Evolutionary conservation across 2,797 vertebrate species (phyloP).

Genomic region (Tauraco hartlaubi): DNA sequence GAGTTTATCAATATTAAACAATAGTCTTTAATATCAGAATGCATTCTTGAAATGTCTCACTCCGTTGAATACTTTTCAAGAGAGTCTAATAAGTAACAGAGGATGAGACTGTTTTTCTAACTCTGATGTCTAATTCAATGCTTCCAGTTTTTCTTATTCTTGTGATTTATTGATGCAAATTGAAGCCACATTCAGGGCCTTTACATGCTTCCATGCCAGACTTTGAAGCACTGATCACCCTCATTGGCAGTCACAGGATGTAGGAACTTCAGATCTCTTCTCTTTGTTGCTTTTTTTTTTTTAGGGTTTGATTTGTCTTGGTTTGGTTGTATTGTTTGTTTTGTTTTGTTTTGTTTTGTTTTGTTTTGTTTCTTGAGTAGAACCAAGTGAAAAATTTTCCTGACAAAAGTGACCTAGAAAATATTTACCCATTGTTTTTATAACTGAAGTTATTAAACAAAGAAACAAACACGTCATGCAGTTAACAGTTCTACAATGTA

Average conservation of each 20-base stretch:
- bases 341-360: rapidly evolving
- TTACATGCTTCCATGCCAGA: not conserved
- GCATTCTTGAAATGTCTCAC: conserved; percentile 3
- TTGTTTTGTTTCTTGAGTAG: not conserved
- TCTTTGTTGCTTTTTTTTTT: not conserved
- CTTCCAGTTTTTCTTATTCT: not conserved
- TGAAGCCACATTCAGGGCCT: not conserved
- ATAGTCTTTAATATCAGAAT: not conserved
- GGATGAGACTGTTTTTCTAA: not conserved
- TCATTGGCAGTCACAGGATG: not conserved
- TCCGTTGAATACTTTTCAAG: not conserved
- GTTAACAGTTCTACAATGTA: not conserved
- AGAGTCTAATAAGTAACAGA: not conserved
- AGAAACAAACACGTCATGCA: not conserved
- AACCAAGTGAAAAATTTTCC: not conserved
- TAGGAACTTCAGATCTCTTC: not conserved
- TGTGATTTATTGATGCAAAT: not conserved
- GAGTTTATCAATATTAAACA: not conserved
- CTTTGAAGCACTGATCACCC: not conserved
- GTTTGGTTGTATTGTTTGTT: not conserved
- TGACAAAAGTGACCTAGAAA: not conserved
- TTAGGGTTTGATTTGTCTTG: not conserved
- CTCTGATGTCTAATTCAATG: not conserved
- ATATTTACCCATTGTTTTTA: not conserved
- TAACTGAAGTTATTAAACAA: not conserved